Percentiles rank a stretch among this genome's conserved stretches.
Conservation (phyloP, 1,140 invertebrate species). For the Drosophila bocqueti region DNA sequence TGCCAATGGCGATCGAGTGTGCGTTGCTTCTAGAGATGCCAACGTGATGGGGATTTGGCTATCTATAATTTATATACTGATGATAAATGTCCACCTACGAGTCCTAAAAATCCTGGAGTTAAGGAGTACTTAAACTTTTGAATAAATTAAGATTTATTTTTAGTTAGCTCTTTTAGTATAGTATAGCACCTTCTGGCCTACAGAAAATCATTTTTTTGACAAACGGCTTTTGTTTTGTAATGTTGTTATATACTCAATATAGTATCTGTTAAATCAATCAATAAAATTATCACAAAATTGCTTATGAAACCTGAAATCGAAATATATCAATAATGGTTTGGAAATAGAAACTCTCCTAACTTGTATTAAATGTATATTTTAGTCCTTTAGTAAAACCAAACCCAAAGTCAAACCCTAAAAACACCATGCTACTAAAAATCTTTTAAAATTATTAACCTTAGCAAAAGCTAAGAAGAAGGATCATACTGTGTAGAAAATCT, state of each 20-base stretch:
- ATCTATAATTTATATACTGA: background rate
- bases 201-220: background rate
- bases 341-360: background rate
- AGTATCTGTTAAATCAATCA: too few relatives aligned
- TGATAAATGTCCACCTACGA: background rate
- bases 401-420: background rate
- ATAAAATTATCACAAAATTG: too few relatives aligned
- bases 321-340: background rate
- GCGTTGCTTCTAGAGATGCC: slow-evolving; percentile 39
- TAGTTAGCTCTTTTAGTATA: background rate
- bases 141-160: too few relatives aligned
- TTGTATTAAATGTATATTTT: background rate
- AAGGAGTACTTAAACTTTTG: background rate
- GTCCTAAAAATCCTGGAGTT: background rate
- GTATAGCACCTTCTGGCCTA: background rate
- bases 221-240: too few relatives aligned
- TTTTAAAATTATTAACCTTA: background rate
- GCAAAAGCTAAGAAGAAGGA: background rate
- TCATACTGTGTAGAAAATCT: background rate
- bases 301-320: background rate
- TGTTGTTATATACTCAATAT: too few relatives aligned
- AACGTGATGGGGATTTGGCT: slow-evolving; percentile 2
- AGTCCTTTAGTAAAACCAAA: background rate
- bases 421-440: too few relatives aligned
- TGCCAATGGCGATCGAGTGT: slow-evolving; percentile 40